phyloP scores from a whole-genome alignment of 92 coral and sea anemone species.

The Blastomussa wellsi region DNA sequence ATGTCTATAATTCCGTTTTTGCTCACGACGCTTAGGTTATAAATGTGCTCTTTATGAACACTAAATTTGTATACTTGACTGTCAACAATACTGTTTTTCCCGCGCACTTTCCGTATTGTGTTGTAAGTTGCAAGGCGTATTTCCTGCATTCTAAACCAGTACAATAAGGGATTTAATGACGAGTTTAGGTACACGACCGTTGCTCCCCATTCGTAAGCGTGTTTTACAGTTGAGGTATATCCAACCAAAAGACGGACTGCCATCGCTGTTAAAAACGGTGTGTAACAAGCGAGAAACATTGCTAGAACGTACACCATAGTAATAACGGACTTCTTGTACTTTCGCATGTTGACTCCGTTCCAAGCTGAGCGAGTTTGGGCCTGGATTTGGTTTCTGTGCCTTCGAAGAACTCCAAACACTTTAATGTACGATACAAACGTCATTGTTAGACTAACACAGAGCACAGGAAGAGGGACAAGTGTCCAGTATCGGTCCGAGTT shows the following conservation, averaged over 20 bases:
- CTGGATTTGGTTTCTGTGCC: slow-evolving; percentile 32
- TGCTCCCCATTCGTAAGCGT: slow-evolving; percentile 48
- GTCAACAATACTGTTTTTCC: slow-evolving; percentile 9
- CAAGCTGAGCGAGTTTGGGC: slow-evolving; percentile 31
- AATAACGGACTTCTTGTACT: slow-evolving; percentile 38
- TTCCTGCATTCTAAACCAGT: slow-evolving; percentile 43
- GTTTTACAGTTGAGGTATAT: slow-evolving; percentile 13
- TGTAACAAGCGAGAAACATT: slow-evolving; percentile 40
- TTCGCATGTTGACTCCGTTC: slow-evolving; percentile 24
- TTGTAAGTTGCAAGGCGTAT: slow-evolving; percentile 35
- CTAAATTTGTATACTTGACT: slow-evolving; percentile 28
- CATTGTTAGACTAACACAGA: slow-evolving; percentile 13
- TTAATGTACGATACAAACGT: slow-evolving; percentile 35
- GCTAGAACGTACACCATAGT: slow-evolving; percentile 32
- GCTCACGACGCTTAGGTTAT: background rate
- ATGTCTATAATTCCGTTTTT: background rate
- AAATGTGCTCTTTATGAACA: background rate
- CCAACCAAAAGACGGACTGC: slow-evolving; percentile 16
- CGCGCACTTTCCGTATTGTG: slow-evolving; percentile 11
- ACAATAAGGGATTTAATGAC: slow-evolving; percentile 30
- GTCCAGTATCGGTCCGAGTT: slow-evolving; percentile 50
- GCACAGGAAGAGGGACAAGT: slow-evolving; percentile 35
- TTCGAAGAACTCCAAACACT: slow-evolving; percentile 33
- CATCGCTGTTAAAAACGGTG: slow-evolving; percentile 42
- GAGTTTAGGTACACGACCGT: slow-evolving; percentile 41